Evolutionary conservation across 2,113 vertebrate genomes (phyloP).

Genomic region (Microcebus lehilahytsara): DNA sequence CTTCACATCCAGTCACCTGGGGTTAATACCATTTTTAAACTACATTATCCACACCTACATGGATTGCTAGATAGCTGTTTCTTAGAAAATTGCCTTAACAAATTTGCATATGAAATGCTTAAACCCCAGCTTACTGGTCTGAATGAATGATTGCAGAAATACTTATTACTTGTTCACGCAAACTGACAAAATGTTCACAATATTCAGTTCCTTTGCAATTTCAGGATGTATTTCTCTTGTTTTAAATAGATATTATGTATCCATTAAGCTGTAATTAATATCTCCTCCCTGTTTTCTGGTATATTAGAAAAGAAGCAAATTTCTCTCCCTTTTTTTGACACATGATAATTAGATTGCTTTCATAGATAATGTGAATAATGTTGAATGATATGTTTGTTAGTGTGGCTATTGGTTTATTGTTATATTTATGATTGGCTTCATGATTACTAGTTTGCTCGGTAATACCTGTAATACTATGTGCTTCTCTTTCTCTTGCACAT

Average conservation of each 20-base stretch:
- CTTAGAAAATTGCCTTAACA: conserved; percentile 56
- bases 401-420: conserved; percentile 20
- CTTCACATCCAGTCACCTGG: background rate
- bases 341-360: conserved; percentile 56
- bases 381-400: conserved; percentile 40
- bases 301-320: conserved; percentile 51
- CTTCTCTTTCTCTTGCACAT: background rate
- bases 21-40: conserved; percentile 27
- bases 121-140: conserved; percentile 45
- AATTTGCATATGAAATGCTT: conserved; percentile 70
- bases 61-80: conserved; percentile 51
- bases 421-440: background rate
- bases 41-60: conserved; percentile 19
- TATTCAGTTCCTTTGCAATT: conserved; percentile 63
- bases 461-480: too few species aligned
- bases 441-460: background rate
- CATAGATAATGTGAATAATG: conserved; percentile 14
- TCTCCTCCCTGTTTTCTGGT: conserved; percentile 42
- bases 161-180: conserved; percentile 58
- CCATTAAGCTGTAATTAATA: conserved; percentile 65
- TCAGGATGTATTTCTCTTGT: conserved; percentile 57
- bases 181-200: conserved; percentile 33
- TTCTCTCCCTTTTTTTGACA: conserved; percentile 37
- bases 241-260: conserved; percentile 59
- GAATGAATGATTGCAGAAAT: conserved; percentile 69